These are phyloP conservation scores for Rhegmatorhina hoffmannsi DNA, from an alignment of 2,113 vertebrate genomes.

Conservation along the genomic window DNA sequence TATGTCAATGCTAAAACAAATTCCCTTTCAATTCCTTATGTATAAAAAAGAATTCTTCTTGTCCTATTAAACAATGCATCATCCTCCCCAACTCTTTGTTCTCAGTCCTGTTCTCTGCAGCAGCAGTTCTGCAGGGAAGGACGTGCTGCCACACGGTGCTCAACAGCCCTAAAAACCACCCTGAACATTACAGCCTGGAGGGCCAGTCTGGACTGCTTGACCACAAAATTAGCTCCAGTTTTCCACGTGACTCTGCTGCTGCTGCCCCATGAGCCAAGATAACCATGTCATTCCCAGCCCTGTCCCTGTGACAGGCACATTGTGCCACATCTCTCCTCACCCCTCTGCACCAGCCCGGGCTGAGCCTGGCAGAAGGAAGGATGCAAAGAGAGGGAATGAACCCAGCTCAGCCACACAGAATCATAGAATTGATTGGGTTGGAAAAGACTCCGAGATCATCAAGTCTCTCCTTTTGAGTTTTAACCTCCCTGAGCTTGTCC, in stretches of 20 bases:
- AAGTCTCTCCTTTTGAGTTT: not conserved
- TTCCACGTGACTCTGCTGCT: fast-evolving
- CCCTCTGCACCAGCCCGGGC: not conserved
- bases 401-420: not conserved
- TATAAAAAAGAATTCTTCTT: not conserved
- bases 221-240: not conserved
- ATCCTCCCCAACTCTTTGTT: not conserved
- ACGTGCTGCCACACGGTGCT: not conserved
- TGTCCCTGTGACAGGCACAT: not conserved
- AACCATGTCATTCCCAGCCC: not conserved
- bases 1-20: not conserved
- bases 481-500: not conserved
- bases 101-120: not conserved
- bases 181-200: not conserved
- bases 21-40: not conserved
- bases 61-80: not conserved
- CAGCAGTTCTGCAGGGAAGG: not conserved
- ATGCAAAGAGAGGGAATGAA: not conserved
- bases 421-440: too few species aligned
- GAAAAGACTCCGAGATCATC: too few species aligned
- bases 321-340: not conserved
- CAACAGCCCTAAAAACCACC: not conserved
- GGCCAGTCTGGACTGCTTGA: not conserved
- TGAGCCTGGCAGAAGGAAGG: not conserved
- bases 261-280: fast-evolving